Conservation (phyloP, 2,113 vertebrate species). For the Spermophilus dauricus region DNA sequence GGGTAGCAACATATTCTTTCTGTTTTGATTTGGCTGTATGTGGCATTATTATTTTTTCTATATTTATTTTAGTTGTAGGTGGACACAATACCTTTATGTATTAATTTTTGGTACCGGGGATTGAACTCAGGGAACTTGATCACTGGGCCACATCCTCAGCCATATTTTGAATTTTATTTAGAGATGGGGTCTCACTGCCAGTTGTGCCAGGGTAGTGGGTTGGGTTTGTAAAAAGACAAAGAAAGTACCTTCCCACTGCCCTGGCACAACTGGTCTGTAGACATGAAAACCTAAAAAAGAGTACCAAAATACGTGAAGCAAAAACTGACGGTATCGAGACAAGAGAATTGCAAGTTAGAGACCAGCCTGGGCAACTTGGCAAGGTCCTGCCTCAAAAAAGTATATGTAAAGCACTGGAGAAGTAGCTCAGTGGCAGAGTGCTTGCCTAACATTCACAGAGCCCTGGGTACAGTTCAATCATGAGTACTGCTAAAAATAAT, state of each 20-base stretch:
- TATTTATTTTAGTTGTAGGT: too few relatives aligned
- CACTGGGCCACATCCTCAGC: too few relatives aligned
- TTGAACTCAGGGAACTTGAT: too few relatives aligned
- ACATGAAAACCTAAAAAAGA: not conserved
- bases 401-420: not conserved
- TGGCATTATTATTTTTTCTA: not conserved
- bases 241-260: too few relatives aligned
- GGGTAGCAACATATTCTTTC: not conserved
- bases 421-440: not conserved
- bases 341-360: not conserved
- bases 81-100: too few relatives aligned
- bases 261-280: too few relatives aligned
- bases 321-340: not conserved
- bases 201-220: too few relatives aligned
- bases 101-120: too few relatives aligned
- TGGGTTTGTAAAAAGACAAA: too few relatives aligned
- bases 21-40: not conserved
- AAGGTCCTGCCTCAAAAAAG: not conserved
- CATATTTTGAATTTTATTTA: too few relatives aligned
- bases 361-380: not conserved
- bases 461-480: not conserved
- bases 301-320: not conserved
- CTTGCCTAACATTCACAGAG: too few relatives aligned
- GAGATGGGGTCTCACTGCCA: too few relatives aligned
- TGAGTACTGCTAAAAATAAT: not conserved